These are phyloP conservation scores for Harpagifer antarcticus DNA, from an alignment of 2,797 vertebrate genomes.

Conservation along the genomic window DNA sequence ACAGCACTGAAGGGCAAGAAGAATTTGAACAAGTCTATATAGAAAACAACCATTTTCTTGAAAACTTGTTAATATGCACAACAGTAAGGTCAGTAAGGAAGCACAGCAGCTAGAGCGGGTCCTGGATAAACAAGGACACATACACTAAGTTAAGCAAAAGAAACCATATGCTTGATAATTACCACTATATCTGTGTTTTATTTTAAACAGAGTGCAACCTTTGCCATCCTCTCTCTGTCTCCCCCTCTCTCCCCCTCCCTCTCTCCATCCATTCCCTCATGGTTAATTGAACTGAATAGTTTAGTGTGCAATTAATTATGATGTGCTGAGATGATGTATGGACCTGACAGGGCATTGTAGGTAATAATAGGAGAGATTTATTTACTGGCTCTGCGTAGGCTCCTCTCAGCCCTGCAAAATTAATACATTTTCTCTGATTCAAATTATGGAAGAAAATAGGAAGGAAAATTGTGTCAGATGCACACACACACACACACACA, in stretches of 20 bases:
- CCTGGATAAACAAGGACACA: conserved; percentile 14
- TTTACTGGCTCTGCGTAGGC: conserved; percentile 80
- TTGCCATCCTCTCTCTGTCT: conserved; percentile 3
- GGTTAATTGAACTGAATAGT: conserved; percentile 88
- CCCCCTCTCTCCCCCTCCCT: conserved; percentile 5
- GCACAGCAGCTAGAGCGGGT: conserved; percentile 23
- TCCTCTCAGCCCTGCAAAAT: conserved; percentile 81
- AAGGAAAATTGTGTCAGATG: conserved; percentile 85
- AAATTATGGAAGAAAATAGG: conserved; percentile 86
- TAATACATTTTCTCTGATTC: conserved; percentile 86
- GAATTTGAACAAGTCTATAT: conserved; percentile 66
- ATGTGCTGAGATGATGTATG: conserved; percentile 87
- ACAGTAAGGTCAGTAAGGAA: conserved; percentile 40
- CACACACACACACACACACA: conserved; percentile 32
- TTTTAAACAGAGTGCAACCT: conserved; percentile 29
- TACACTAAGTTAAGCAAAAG: conserved; percentile 25
- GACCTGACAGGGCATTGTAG: conserved; percentile 84
- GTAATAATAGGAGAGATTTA: conserved; percentile 88
- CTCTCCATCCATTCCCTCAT: conserved; percentile 74
- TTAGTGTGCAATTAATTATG: conserved; percentile 88
- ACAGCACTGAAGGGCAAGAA: conserved; percentile 76
- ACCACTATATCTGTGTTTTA: conserved; percentile 56
- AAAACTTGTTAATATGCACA: conserved; percentile 61
- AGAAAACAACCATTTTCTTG: conserved; percentile 57
- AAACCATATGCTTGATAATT: conserved; percentile 35